Conservation (phyloP, 2,888 invertebrate species). For the Nezara viridula region DNA sequence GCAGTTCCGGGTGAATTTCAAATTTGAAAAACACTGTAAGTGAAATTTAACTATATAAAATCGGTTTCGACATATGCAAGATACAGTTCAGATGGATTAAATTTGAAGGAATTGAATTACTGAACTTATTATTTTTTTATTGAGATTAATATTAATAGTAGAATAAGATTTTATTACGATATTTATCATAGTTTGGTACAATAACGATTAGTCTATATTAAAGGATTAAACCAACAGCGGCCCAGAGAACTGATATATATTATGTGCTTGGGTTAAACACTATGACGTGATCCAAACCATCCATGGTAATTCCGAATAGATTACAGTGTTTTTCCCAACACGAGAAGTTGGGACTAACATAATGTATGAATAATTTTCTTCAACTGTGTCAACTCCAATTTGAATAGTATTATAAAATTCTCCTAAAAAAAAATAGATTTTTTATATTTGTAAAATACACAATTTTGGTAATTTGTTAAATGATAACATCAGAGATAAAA, state of each 20-base stretch:
- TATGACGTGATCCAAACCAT: neutral
- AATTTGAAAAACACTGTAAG: no score
- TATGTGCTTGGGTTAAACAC: neutral
- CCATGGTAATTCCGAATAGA: neutral
- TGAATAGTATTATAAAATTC: neutral
- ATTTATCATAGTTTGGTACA: no score
- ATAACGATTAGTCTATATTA: neutral
- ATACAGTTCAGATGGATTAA: no score
- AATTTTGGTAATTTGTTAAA: neutral
- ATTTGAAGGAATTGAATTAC: no score
- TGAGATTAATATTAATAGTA: no score
- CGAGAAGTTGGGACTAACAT: neutral
- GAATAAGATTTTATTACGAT: no score
- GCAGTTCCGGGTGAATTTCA: no score
- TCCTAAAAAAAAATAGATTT: neutral
- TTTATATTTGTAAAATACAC: neutral
- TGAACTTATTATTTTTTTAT: no score
- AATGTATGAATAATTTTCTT: neutral
- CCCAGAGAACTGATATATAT: neutral
- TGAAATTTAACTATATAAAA: no score
- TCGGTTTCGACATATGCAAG: no score
- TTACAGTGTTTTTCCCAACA: neutral
- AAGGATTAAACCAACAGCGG: neutral
- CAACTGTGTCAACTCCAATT: constrained; percentile 16
- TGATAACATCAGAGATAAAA: neutral